Evolutionary conservation across 2,113 vertebrate species (phyloP).

Genomic region (Tupaia chinensis): DNA sequence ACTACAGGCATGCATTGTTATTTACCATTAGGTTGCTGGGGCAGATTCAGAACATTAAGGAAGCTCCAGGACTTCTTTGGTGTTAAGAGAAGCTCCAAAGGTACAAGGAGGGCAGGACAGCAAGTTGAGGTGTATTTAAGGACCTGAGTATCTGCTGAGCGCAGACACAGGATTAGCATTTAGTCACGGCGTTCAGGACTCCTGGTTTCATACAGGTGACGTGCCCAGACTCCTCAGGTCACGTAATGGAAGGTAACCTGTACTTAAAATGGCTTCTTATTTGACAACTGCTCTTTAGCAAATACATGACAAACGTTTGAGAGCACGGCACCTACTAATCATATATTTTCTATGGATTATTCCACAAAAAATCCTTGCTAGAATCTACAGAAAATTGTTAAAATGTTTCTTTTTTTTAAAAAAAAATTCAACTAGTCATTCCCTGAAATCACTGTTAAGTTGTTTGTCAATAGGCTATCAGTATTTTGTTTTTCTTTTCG

Average conservation of each 20-base stretch:
- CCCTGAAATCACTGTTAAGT: conserved; percentile 7
- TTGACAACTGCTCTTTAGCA: conserved; percentile 6
- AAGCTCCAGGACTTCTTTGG: neutral
- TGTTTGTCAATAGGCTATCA: conserved; percentile 19
- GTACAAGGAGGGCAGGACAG: neutral
- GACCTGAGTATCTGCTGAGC: neutral
- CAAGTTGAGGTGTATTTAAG: neutral
- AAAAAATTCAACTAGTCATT: conserved; percentile 13
- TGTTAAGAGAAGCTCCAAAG: neutral
- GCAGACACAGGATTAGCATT: neutral
- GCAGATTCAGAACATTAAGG: conserved; percentile 54
- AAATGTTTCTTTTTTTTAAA: neutral
- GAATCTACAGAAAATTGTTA: conserved; percentile 31
- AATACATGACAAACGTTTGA: conserved; percentile 25
- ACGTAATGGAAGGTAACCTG: conserved; percentile 26
- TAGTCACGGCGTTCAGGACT: neutral
- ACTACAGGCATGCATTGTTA: neutral
- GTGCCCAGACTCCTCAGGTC: conserved; percentile 62
- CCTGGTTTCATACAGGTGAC: neutral
- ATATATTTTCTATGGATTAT: conserved; percentile 42
- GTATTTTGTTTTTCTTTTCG: conserved; percentile 61
- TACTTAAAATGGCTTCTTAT: neutral
- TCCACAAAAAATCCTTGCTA: conserved; percentile 9
- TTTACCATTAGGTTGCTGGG: conserved; percentile 43
- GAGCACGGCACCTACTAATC: conserved; percentile 51